phyloP scores from a whole-genome alignment of 2,888 invertebrate species.

The Pristionchus arcanus region DNA sequence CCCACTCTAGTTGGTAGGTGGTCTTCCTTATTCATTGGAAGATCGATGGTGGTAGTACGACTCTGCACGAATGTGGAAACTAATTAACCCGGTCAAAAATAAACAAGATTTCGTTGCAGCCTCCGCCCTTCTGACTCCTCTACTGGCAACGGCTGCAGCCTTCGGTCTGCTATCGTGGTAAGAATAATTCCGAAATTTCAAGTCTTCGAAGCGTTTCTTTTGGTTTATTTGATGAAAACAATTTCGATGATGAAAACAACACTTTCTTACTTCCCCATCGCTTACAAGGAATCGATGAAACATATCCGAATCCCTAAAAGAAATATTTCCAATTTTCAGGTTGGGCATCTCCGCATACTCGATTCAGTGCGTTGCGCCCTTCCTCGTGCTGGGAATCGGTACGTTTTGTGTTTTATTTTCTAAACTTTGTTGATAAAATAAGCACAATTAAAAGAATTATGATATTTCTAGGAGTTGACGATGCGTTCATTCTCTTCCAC shows the following conservation, averaged over 20 bases:
- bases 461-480: constrained; percentile 71
- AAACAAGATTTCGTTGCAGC: not conserved
- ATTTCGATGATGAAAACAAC: too few relatives aligned
- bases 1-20: constrained; percentile 65
- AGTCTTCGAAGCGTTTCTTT: not conserved
- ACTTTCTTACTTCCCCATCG: too few relatives aligned
- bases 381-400: constrained; percentile 75
- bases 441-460: too few relatives aligned
- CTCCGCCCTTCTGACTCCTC: constrained; percentile 71
- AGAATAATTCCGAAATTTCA: not conserved
- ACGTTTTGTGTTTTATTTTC: not conserved
- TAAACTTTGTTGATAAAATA: too few relatives aligned
- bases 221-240: not conserved
- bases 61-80: too few relatives aligned
- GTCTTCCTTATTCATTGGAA: not conserved
- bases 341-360: constrained; percentile 71
- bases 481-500: constrained; percentile 77
- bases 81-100: too few relatives aligned
- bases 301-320: not conserved
- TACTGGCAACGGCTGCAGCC: constrained; percentile 72
- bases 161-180: constrained; percentile 74
- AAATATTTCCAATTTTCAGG: not conserved
- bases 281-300: not conserved
- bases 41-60: not conserved
- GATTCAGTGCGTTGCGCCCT: constrained; percentile 78